Percentiles rank a stretch among this genome's conserved stretches.
These are phyloP conservation scores for Acrobeloides nanus DNA, from an alignment of 2,888 invertebrate genomes.

Conservation along the genomic window DNA sequence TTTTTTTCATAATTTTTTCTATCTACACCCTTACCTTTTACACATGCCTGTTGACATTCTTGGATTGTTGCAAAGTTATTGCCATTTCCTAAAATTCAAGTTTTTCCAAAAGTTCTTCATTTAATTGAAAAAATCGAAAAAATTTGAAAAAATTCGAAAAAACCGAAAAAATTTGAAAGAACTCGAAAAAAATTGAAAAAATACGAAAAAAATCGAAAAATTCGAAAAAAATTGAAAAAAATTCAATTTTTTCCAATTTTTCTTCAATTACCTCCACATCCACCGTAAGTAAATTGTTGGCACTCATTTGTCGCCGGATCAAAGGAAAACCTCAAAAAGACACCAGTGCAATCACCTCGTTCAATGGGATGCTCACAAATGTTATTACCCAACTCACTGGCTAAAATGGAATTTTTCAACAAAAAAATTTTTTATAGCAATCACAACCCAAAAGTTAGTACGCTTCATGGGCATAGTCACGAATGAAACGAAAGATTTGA, in stretches of 20 bases:
- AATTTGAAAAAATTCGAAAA: no score
- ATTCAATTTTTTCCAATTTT: not conserved
- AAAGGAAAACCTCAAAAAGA: constrained; percentile 53
- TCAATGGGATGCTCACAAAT: constrained; percentile 52
- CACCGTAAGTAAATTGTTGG: constrained; percentile 45
- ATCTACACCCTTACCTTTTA: constrained; percentile 21
- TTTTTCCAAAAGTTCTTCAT: constrained; percentile 9
- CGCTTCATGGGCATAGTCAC: no score
- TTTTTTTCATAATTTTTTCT: no score
- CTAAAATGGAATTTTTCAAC: constrained; percentile 13
- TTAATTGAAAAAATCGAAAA: not conserved
- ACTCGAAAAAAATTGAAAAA: no score
- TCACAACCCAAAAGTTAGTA: no score
- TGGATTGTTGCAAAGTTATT: constrained; percentile 49
- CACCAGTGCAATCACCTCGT: constrained; percentile 47
- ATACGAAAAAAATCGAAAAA: no score
- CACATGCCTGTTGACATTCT: constrained; percentile 39
- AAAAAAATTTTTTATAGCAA: no score
- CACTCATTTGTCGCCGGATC: constrained; percentile 44
- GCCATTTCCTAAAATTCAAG: constrained; percentile 23
- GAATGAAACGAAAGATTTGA: no score
- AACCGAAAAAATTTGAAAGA: no score
- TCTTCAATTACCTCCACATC: constrained; percentile 37
- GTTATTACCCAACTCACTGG: constrained; percentile 21
- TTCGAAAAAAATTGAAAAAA: no score